phyloP scores from a whole-genome alignment of 2,888 invertebrate species.

The Dendrolimus pini region DNA sequence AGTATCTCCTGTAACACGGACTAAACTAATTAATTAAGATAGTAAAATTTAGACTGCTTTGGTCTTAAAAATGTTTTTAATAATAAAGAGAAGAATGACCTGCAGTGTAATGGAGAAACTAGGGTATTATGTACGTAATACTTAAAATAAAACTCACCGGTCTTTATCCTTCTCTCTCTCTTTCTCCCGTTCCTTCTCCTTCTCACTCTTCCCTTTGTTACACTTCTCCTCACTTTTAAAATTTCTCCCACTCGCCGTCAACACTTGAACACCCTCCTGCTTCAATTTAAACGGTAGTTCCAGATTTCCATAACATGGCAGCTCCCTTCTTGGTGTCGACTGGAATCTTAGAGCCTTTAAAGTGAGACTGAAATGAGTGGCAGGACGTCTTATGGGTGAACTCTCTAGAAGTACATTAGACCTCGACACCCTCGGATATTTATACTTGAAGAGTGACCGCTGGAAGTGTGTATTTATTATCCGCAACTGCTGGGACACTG shows the following conservation, averaged over 20 bases:
- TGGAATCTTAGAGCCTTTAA: conserved; percentile 61
- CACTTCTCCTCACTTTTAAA: conserved; percentile 35
- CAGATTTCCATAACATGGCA: conserved; percentile 68
- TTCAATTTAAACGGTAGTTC: conserved; percentile 64
- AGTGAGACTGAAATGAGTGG: conserved; percentile 47
- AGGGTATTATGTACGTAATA: too few species aligned
- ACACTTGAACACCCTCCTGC: conserved; percentile 49
- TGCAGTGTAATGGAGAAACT: too few species aligned
- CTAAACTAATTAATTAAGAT: too few species aligned
- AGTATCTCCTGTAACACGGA: too few species aligned
- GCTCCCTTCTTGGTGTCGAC: conserved; percentile 49
- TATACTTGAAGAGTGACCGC: conserved; percentile 55
- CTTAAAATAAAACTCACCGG: conserved; percentile 20
- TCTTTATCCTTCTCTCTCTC: conserved; percentile 27
- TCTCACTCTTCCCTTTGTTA: conserved; percentile 42
- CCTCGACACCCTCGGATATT: conserved; percentile 61
- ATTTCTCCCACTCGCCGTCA: conserved; percentile 38
- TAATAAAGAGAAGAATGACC: too few species aligned
- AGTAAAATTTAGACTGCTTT: too few species aligned
- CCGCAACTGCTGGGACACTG: conserved; percentile 56
- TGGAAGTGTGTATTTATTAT: conserved; percentile 65
- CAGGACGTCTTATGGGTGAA: conserved; percentile 38
- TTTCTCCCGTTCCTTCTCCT: conserved; percentile 36
- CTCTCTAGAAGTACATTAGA: conserved; percentile 61
- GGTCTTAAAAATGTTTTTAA: too few species aligned